These are phyloP conservation scores for Tetragonula carbonaria DNA, from an alignment of 2,888 invertebrate genomes.

Conservation along the genomic window DNA sequence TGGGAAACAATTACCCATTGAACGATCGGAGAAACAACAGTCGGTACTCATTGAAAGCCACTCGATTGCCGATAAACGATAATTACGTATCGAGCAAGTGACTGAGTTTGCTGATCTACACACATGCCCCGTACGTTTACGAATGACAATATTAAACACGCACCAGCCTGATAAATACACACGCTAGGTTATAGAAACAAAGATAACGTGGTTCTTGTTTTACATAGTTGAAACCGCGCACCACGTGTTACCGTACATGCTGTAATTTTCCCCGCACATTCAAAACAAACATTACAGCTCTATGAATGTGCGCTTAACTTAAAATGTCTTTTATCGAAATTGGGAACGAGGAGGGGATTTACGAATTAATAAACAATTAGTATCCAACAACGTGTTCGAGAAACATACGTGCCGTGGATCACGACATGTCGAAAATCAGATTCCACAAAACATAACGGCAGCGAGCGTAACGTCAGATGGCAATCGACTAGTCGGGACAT, in stretches of 20 bases:
- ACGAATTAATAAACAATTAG: neutral
- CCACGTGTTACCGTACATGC: constrained; percentile 41
- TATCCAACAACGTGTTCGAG: no score
- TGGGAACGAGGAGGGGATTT: neutral
- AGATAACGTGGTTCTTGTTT: constrained; percentile 6
- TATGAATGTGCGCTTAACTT: neutral
- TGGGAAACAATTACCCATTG: constrained; percentile 22
- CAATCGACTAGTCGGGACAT: constrained; percentile 40
- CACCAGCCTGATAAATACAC: neutral
- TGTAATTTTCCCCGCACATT: constrained; percentile 27
- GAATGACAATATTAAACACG: constrained; percentile 25
- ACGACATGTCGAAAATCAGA: constrained; percentile 7
- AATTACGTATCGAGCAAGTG: constrained; percentile 33
- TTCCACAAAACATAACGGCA: constrained; percentile 21
- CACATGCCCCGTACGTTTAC: neutral
- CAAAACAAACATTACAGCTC: constrained; percentile 13
- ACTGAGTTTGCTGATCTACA: constrained; percentile 14
- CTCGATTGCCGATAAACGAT: constrained; percentile 41
- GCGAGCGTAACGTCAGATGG: constrained; percentile 36
- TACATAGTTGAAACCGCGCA: neutral
- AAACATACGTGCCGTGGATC: no score
- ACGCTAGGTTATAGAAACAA: neutral
- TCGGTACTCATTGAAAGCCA: constrained; percentile 7
- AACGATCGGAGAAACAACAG: constrained; percentile 20
- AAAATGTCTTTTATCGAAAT: constrained; percentile 1